Conservation (phyloP, 2,888 invertebrate genomes). For the Sympetrum striolatum region DNA sequence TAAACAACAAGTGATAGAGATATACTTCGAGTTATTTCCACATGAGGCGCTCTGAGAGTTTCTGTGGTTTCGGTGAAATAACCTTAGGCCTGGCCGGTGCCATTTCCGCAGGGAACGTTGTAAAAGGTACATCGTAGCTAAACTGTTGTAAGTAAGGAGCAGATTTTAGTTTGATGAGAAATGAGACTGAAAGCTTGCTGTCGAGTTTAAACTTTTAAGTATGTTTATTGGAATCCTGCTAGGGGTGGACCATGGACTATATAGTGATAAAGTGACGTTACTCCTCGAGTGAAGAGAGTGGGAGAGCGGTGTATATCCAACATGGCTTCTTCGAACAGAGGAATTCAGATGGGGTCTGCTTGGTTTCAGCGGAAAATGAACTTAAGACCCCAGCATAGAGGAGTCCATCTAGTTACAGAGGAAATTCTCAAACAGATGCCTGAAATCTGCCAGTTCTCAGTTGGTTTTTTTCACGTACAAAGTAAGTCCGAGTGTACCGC, state of each 20-base stretch:
- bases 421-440: constrained; percentile 94
- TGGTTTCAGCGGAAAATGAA: constrained; percentile 98
- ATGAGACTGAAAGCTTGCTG: constrained; percentile 3
- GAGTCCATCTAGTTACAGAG: constrained; percentile 96
- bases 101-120: constrained; percentile 33
- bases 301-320: constrained; percentile 55
- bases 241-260: constrained; percentile 3
- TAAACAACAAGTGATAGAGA: too few species aligned
- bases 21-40: too few species aligned
- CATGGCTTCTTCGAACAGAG: constrained; percentile 87
- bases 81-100: neutral
- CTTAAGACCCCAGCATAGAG: constrained; percentile 93
- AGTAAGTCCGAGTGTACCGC: constrained; percentile 73
- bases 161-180: neutral
- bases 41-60: too few species aligned
- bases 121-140: neutral
- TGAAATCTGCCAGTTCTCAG: constrained; percentile 91
- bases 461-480: constrained; percentile 96
- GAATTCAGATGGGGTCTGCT: constrained; percentile 94
- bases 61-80: too few species aligned
- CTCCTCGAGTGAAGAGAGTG: constrained; percentile 46
- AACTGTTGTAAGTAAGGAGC: neutral
- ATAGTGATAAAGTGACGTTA: constrained; percentile 31
- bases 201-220: neutral
- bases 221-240: constrained; percentile 4